These are phyloP conservation scores for Hypena proboscidalis DNA, from an alignment of 2,888 invertebrate species.

Conservation along the genomic window DNA sequence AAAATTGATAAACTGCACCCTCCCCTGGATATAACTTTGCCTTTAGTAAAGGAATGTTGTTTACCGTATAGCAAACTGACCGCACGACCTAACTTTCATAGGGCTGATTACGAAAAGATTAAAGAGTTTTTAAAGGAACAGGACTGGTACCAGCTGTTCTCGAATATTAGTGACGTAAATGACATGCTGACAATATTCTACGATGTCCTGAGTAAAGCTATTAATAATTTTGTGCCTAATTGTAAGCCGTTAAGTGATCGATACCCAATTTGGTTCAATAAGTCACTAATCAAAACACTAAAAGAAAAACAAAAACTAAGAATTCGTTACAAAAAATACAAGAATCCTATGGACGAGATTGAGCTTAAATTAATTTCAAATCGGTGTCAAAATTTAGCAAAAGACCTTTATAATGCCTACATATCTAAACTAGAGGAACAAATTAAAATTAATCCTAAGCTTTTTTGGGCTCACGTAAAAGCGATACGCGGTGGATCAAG, in stretches of 20 bases:
- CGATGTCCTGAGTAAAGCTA: not conserved
- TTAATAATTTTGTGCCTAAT: not conserved
- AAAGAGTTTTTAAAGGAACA: not conserved
- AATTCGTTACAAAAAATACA: too few species aligned
- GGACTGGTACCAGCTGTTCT: not conserved
- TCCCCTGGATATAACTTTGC: not conserved
- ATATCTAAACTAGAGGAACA: too few species aligned
- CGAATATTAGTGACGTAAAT: not conserved
- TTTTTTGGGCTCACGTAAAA: too few species aligned
- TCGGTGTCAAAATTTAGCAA: too few species aligned
- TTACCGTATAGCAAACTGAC: not conserved
- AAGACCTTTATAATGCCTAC: too few species aligned
- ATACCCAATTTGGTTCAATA: constrained; percentile 2
- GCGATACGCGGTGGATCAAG: too few species aligned
- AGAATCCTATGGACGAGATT: too few species aligned
- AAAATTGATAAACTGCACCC: constrained; percentile 1
- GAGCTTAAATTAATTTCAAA: too few species aligned
- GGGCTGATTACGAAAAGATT: not conserved
- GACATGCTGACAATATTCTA: constrained; percentile 1
- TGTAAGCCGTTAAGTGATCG: not conserved
- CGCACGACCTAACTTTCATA: not conserved
- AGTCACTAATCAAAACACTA: not conserved
- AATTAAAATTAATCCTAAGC: too few species aligned
- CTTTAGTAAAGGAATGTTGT: not conserved
- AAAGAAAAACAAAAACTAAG: too few species aligned